Evolutionary conservation across 2,797 vertebrate species (phyloP), one percentile per base, ranked within the genome.

Genomic region (Apogon hyalosoma): DNA sequence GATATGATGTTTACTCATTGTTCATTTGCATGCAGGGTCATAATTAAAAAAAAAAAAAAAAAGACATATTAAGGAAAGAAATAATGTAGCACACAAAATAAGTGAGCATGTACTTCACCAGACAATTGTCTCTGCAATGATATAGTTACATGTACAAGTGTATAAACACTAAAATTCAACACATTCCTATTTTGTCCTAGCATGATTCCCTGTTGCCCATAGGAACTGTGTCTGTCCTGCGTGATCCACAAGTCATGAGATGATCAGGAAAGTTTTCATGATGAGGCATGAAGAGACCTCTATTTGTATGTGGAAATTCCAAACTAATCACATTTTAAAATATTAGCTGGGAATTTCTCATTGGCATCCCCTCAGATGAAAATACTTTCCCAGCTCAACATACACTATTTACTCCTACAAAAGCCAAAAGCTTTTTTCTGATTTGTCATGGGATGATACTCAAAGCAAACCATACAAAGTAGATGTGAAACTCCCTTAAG

Each of bases 221-320:
- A 4, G 36, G 18, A n/a, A 39, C 61, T 46, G n/a, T 0, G 52
- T 71, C 71, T 12, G 18, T 28, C 3, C 48, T 51, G 64, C 73
- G 62, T 75, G 76, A 72, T 56, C 41, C 1, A 0, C 47, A 54
- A 57, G 43, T 71, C 28, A 47, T 46, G 11, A 15, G 48, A 2
- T 28, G 78, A 64, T 46, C 12, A 21, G 36, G 40, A 10, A 51
- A 3, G 3, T 39, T 57, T 63, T 56, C 18, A 24, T 40, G 1
- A 45, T 10, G 33, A 11, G n/a, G 61, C 40, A 75, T 65, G 68
- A 51, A 63, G 18, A 59, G 6, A 11, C 4, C 4, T 71, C 13
- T 68, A 9, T 73, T 10, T 68, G 42, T 16, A 42, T 62, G 4
- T 41, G 55, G 45, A 85, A 86, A 75, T 75, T 81, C 72, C 77